Base-by-base conservation (phyloP, 2,113 vertebrate species). In the Cyanistes caeruleus region DNA sequence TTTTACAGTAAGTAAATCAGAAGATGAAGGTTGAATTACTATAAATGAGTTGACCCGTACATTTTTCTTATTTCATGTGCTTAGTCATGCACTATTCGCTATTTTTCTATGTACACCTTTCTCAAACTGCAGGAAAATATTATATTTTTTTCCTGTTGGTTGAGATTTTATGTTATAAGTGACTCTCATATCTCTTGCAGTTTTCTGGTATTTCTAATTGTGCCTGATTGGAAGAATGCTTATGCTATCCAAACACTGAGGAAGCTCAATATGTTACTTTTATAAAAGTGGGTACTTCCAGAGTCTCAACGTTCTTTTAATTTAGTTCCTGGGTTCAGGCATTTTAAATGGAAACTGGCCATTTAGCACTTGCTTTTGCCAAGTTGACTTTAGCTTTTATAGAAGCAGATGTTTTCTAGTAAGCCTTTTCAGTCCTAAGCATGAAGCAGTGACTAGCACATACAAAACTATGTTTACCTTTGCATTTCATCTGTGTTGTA, bases 1-100 rank as follows among this genome's bases (percentile, higher is more conserved):
- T 98, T 98, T 97, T 97, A 95, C 97, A 98, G 97, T 98, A 98
- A 98, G 98, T 98, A 98, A 98, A 97, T 98, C 97, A 98, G 98
- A 97, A 98, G 85, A 97, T 97, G 98, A 98, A 98, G 96, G 97
- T 97, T 98, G 98, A 98, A 97, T 98, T 97, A 97, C 96, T 98
- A 97, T 97, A 98, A 98, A 98, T 97, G 97, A 98, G 97, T 97
- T 98, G 97, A 98, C 97, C 97, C 97, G 92, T 96, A 97, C 97
- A 97, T 98, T 98, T 98, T 98, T 98, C 97, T 98, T 97, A 84
- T 95, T 98, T 98, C 93, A 44, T 94, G 93, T 97, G 96, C 97
- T 98, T 98, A 98, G 97, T 98, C 97, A 97, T 97, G 83, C 94
- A 95, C 69, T 70, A 75, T 97, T 95, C 59, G 28, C 92, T 95